A percentile compares a stretch with the other conserved stretches of the same genome.
phyloP scores from a whole-genome alignment of 2,113 vertebrate species.

The Ciconia stormi region DNA sequence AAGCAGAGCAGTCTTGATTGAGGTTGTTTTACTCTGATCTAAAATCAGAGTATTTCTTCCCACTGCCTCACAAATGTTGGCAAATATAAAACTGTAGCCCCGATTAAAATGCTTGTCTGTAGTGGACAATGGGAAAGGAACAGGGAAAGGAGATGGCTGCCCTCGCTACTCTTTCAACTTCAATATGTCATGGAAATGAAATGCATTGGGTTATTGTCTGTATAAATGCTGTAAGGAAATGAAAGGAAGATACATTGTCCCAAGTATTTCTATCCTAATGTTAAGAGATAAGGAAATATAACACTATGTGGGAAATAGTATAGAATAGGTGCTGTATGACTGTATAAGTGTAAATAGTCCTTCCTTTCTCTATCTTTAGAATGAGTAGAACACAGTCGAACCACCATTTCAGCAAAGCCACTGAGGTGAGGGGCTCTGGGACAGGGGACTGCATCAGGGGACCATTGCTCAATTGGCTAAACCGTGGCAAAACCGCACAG shows the following conservation, averaged over 20 bases:
- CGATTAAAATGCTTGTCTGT: neutral
- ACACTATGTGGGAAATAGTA: neutral
- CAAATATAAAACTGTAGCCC: neutral
- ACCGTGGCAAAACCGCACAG: no score
- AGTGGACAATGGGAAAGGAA: neutral
- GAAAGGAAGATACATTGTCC: neutral
- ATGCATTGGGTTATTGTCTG: accelerated
- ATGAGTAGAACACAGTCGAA: no score
- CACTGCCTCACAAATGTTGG: neutral
- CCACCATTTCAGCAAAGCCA: no score
- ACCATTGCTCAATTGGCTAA: no score
- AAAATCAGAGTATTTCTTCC: neutral
- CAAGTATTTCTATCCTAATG: neutral
- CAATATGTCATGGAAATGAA: neutral
- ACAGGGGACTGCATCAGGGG: no score
- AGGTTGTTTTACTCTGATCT: neutral
- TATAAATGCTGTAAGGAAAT: neutral
- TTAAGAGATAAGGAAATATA: neutral
- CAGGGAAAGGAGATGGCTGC: neutral
- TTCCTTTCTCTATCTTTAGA: neutral
- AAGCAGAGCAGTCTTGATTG: neutral
- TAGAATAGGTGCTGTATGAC: neutral
- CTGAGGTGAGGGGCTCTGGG: no score
- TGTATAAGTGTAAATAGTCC: neutral
- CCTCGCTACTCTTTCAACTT: neutral